A percentile compares a stretch with the other conserved stretches of the same genome.
phyloP scores from a whole-genome alignment of 2,797 vertebrate species.

The Poecilia picta region DNA sequence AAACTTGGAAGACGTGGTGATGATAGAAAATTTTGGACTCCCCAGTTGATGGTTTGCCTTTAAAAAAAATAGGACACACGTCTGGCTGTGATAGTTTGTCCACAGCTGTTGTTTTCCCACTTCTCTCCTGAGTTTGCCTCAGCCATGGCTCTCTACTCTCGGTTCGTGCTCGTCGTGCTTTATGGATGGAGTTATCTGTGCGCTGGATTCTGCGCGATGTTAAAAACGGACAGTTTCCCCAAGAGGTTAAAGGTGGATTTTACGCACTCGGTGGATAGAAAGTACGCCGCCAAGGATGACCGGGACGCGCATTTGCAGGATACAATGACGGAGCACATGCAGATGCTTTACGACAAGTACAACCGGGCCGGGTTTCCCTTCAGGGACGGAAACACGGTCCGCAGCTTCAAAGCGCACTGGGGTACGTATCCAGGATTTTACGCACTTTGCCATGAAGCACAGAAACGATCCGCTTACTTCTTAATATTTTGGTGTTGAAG shows the following conservation, averaged over 20 bases:
- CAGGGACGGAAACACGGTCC: conserved; percentile 90
- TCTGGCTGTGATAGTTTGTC: conserved; percentile 44
- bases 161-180: conserved; percentile 80
- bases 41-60: conserved; percentile 69
- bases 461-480: accelerated
- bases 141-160: conserved; percentile 80
- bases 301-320: conserved; percentile 71
- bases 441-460: not conserved
- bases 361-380: conserved; percentile 76
- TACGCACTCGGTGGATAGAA: conserved; percentile 59
- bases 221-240: conserved; percentile 62
- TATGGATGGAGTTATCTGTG: conserved; percentile 83
- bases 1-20: conserved; percentile 39
- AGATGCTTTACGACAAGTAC: conserved; percentile 90
- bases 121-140: conserved; percentile 6
- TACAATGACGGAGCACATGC: conserved; percentile 92
- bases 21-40: conserved; percentile 49
- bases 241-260: conserved; percentile 64
- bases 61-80: conserved; percentile 45
- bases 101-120: conserved; percentile 18
- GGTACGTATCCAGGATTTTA: conserved; percentile 73
- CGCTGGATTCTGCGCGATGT: conserved; percentile 76
- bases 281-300: conserved; percentile 36
- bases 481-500: not conserved
- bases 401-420: conserved; percentile 85